A percentile compares a stretch with the other conserved stretches of the same genome.
These are phyloP conservation scores for Drosophila bunnanda DNA, from an alignment of 2,888 invertebrate genomes.

Conservation along the genomic window DNA sequence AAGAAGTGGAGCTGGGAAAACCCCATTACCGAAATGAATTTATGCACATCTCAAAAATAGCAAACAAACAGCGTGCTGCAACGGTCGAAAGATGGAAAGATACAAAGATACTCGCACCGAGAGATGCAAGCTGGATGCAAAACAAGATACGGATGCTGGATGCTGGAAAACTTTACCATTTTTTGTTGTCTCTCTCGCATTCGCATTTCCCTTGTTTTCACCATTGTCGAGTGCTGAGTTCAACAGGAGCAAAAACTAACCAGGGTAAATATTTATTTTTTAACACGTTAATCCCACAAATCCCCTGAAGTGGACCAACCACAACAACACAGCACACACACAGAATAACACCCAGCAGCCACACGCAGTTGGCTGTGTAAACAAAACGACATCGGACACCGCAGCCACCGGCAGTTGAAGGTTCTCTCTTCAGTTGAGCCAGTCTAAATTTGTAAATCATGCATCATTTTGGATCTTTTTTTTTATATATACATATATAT, in stretches of 20 bases:
- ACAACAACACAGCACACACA: slow-evolving; percentile 23
- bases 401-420: slow-evolving; percentile 57
- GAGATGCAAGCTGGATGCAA: slow-evolving; percentile 31
- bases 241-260: slow-evolving; percentile 74
- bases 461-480: slow-evolving; percentile 35
- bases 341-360: slow-evolving; percentile 52
- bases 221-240: slow-evolving; percentile 66
- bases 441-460: slow-evolving; percentile 45
- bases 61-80: slow-evolving; percentile 57
- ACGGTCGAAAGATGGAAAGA: slow-evolving; percentile 16
- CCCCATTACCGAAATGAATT: slow-evolving; percentile 77
- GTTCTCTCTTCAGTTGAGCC: slow-evolving; percentile 24
- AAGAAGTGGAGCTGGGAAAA: slow-evolving; percentile 56
- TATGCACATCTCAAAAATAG: slow-evolving; percentile 75
- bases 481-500: slow-evolving; percentile 21
- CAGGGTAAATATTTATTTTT: slow-evolving; percentile 81
- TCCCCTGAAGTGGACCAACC: slow-evolving; percentile 67
- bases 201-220: slow-evolving; percentile 60
- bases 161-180: slow-evolving; percentile 50
- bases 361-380: slow-evolving; percentile 72
- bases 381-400: slow-evolving; percentile 64
- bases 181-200: neutral
- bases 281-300: slow-evolving; percentile 80
- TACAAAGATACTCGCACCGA: slow-evolving; percentile 15
- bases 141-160: slow-evolving; percentile 36